Conservation (phyloP, 2,113 vertebrate genomes). For the Cyanoderma ruficeps region DNA sequence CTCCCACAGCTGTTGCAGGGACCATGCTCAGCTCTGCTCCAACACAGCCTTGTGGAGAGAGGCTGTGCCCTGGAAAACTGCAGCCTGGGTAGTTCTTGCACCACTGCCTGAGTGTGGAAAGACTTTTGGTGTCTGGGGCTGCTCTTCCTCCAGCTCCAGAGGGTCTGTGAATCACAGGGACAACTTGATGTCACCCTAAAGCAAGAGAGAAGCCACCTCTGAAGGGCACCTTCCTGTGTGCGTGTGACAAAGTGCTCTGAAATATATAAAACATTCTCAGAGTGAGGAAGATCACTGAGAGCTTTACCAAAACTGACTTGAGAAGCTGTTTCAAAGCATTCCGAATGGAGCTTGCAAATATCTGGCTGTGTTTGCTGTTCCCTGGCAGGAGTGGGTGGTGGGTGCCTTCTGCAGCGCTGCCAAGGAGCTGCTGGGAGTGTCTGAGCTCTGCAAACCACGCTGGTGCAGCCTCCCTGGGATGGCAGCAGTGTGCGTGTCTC, state of each 20-base stretch:
- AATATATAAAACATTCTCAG: background rate
- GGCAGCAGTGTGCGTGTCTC: background rate
- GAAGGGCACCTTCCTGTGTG: background rate
- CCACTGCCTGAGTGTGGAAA: background rate
- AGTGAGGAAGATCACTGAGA: background rate
- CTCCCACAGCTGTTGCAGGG: background rate
- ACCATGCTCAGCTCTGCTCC: background rate
- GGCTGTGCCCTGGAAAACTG: background rate
- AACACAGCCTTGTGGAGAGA: background rate
- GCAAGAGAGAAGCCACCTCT: background rate
- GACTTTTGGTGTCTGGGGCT: background rate
- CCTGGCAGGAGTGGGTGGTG: background rate
- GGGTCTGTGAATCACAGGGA: background rate
- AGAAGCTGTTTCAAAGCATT: constrained; percentile 1
- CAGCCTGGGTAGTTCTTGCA: background rate
- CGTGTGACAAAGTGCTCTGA: background rate
- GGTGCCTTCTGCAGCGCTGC: background rate
- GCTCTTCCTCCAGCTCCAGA: background rate
- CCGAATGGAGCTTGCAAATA: background rate
- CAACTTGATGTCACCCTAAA: background rate
- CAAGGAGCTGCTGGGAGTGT: background rate
- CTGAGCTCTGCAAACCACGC: background rate
- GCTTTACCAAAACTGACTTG: background rate
- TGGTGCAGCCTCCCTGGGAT: background rate
- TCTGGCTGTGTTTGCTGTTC: background rate